phyloP scores from a whole-genome alignment of 1,140 invertebrate species.

The Drosophila prosaltans region DNA sequence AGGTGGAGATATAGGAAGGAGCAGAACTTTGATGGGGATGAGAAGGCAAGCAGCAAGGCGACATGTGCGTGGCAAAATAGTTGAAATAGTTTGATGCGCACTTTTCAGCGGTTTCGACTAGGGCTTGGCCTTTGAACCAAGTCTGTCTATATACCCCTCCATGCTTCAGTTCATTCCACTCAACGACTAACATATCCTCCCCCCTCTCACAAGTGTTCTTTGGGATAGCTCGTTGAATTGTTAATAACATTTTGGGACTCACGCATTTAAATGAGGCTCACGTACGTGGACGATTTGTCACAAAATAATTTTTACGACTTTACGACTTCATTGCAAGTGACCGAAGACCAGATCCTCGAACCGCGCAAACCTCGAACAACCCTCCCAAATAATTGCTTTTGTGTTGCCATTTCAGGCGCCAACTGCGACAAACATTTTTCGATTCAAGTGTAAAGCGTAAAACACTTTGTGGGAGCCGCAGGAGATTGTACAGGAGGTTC shows the following conservation, averaged over 20 bases:
- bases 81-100: slow-evolving; percentile 81
- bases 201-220: background rate
- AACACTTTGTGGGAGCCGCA: slow-evolving; percentile 43
- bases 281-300: slow-evolving; percentile 83
- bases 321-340: slow-evolving; percentile 76
- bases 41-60: slow-evolving; percentile 16
- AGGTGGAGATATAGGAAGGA: background rate
- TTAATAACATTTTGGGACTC: slow-evolving; percentile 74
- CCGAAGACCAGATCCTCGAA: slow-evolving; percentile 37
- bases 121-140: slow-evolving; percentile 69
- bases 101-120: slow-evolving; percentile 73
- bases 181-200: background rate
- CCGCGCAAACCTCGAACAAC: background rate
- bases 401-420: slow-evolving; percentile 34
- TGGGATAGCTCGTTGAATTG: slow-evolving; percentile 64
- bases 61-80: slow-evolving; percentile 80
- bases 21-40: background rate
- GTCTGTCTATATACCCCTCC: background rate
- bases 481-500: slow-evolving; percentile 39
- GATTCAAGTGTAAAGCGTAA: slow-evolving; percentile 56
- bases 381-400: slow-evolving; percentile 56
- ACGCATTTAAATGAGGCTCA: slow-evolving; percentile 82
- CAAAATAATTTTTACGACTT: slow-evolving; percentile 83
- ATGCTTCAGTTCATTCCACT: background rate
- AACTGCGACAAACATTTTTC: slow-evolving; percentile 56